Conservation (phyloP, 2,113 vertebrate species). For the Coryphaenoides rupestris region DNA sequence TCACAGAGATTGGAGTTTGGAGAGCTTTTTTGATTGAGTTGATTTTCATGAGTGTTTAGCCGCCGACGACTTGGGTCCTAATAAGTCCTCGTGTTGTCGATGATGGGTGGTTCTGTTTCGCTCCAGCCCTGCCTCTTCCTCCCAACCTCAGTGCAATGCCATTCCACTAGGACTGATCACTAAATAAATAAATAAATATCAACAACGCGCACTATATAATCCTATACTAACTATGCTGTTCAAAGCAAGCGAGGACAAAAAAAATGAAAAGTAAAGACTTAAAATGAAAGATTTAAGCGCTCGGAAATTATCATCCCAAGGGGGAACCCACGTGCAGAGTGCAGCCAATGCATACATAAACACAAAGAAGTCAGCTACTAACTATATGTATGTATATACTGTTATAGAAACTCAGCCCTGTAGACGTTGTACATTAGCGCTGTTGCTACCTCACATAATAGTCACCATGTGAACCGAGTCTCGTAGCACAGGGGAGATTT, state of each 20-base stretch:
- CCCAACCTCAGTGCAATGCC: constrained; percentile 41
- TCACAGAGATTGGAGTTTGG: too few species aligned
- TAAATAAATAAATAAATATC: constrained; percentile 37
- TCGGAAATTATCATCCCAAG: constrained; percentile 55
- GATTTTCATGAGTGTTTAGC: too few species aligned
- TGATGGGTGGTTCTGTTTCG: too few species aligned
- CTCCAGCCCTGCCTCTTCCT: neutral
- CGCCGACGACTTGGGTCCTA: too few species aligned
- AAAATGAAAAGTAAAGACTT: constrained; percentile 61
- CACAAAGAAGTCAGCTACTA: constrained; percentile 58
- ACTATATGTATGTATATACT: constrained; percentile 40
- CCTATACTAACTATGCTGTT: constrained; percentile 30
- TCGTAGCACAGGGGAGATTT: too few species aligned
- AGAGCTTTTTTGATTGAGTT: too few species aligned
- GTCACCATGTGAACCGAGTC: constrained; percentile 52
- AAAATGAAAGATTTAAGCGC: constrained; percentile 59
- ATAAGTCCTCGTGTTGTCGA: too few species aligned
- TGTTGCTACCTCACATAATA: constrained; percentile 73
- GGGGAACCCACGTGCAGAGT: constrained; percentile 73
- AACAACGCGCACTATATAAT: constrained; percentile 31
- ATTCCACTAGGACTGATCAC: constrained; percentile 34
- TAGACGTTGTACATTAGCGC: constrained; percentile 61
- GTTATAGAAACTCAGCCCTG: constrained; percentile 62
- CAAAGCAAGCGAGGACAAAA: constrained; percentile 56
- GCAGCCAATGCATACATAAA: constrained; percentile 66